Evolutionary conservation across 2,888 invertebrate genomes (phyloP).

Genomic region (Ametastegia equiseti): DNA sequence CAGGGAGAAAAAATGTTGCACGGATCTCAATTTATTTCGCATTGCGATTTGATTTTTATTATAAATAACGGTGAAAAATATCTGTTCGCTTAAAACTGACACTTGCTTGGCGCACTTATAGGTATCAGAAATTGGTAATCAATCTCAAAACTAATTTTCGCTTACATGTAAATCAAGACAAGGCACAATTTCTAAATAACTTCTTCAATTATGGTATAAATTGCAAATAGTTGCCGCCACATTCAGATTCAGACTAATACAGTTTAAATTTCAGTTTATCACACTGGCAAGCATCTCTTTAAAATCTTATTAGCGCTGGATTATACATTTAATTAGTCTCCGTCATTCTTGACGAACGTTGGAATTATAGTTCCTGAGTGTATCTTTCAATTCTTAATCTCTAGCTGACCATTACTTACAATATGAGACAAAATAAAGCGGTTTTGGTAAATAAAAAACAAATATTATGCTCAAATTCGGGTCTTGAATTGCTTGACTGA

Average conservation of each 20-base stretch:
- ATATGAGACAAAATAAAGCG: neutral
- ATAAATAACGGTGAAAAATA: slow-evolving; percentile 36
- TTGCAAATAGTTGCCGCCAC: slow-evolving; percentile 14
- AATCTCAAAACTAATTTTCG: neutral
- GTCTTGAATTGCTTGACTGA: too few relatives aligned
- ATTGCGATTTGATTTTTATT: slow-evolving; percentile 34
- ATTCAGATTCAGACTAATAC: neutral
- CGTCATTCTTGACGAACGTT: neutral
- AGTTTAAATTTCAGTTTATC: neutral
- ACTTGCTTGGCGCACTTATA: neutral
- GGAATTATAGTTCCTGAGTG: neutral
- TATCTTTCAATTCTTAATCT: neutral
- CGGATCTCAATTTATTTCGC: neutral
- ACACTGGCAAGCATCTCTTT: neutral
- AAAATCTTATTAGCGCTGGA: too few relatives aligned
- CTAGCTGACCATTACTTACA: too few relatives aligned
- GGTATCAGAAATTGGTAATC: neutral
- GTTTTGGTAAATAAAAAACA: neutral
- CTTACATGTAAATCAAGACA: neutral
- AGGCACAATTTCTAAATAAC: neutral
- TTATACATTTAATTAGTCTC: neutral
- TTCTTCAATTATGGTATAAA: neutral
- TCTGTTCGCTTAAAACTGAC: neutral
- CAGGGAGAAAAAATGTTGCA: neutral
- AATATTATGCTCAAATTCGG: neutral